Base-by-base conservation (phyloP, 2,888 invertebrate genomes). In the Herminia tarsipennalis region DNA sequence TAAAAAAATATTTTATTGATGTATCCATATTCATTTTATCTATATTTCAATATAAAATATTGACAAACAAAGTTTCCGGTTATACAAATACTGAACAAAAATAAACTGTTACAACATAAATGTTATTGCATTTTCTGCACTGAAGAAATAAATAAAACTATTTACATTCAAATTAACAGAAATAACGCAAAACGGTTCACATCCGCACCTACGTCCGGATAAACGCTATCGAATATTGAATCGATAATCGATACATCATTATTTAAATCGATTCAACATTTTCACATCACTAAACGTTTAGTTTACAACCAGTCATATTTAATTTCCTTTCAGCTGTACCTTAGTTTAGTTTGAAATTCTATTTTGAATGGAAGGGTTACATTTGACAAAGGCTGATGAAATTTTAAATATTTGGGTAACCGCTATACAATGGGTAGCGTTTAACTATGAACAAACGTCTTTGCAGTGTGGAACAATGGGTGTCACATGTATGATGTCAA, bases 221-320 rank as follows among this genome's bases (percentile, higher is more conserved):
- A 18, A 28, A 37, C 8, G 18, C 2, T 21, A 21, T 38, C 21
- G 21, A 29, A 29, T 16, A 21, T 28, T 9, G 9, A 38, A 38
- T 22, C 22, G 17, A 21, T 29, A 37, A 16, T 22, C 4, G 17
- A 38, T 14, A 18, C 20, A 29, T 29, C 21, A 21, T 29, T 29
- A 22, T 29, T 29, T 21, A 12, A n/a, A 32, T 24, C n/a, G 9
- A 14, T 10, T 1, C 9, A 16, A 16, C 33, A 27, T 16, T 29
- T 35, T 33, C 34, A 28, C 46, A 21, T 35, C 35, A 32, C 35
- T 47, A 47, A 10, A n/a, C 9, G 25, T 36, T 43, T 30, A 59
- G 59, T 55, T 60, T 55, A 54, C 61, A 54, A 52, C 52, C 56
- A 56, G 36, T 45, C 45, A 40, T 54, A 49, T 54, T 57, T 56